These are phyloP conservation scores for Tretioscincus oriximinensis DNA, from an alignment of 2,113 vertebrate species.

Conservation along the genomic window DNA sequence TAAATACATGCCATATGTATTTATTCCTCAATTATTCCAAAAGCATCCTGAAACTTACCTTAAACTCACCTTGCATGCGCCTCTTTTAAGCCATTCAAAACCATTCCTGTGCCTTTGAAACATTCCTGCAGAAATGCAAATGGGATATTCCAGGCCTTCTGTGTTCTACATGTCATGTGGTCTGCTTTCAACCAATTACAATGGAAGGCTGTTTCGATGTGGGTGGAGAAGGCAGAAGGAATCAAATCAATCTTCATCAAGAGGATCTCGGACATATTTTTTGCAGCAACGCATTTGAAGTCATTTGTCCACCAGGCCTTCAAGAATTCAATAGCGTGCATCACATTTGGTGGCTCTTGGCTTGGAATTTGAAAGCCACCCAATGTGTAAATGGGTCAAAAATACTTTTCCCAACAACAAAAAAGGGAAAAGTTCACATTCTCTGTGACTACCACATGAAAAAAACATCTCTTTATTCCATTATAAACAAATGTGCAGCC, in stretches of 20 bases:
- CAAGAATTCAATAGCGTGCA: neutral
- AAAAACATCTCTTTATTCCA: neutral
- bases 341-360: neutral
- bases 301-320: neutral
- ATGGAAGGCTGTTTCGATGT: too few relatives aligned
- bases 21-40: too few relatives aligned
- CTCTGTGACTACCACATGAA: neutral
- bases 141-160: too few relatives aligned
- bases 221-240: too few relatives aligned
- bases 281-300: neutral
- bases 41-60: too few relatives aligned
- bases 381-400: neutral
- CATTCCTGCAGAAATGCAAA: too few relatives aligned
- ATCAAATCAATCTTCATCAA: neutral
- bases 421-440: neutral
- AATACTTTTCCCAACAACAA: neutral
- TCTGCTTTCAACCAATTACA: too few relatives aligned
- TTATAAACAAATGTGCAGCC: neutral
- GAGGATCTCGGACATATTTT: neutral
- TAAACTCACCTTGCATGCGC: too few relatives aligned
- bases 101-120: too few relatives aligned
- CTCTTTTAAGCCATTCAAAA: too few relatives aligned
- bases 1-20: too few relatives aligned
- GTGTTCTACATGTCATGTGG: too few relatives aligned
- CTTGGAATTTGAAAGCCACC: neutral